Evolutionary conservation across 2,113 vertebrate species (phyloP).

Genomic region (Microcebus murinus): DNA sequence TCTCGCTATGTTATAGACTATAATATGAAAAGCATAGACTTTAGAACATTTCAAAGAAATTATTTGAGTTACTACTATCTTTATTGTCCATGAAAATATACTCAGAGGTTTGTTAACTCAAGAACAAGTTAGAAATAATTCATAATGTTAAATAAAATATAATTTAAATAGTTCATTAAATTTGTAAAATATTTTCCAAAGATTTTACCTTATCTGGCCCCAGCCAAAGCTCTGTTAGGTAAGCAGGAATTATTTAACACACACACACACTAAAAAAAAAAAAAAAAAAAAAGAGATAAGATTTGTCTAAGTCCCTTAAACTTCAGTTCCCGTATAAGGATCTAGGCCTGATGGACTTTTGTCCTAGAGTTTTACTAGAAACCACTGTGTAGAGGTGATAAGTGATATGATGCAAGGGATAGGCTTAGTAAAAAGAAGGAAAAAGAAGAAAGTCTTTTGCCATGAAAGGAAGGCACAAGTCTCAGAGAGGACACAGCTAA

Average conservation of each 20-base stretch:
- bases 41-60: slow-evolving; percentile 14
- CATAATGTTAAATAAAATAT: not conserved
- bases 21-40: not conserved
- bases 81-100: slow-evolving; percentile 40
- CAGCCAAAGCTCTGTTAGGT: not conserved
- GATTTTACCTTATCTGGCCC: not conserved
- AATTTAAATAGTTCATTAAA: not conserved
- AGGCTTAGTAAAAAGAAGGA: not conserved
- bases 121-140: not conserved
- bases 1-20: not conserved
- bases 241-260: slow-evolving; percentile 4
- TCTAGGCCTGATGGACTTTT: not conserved
- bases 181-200: not conserved
- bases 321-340: not conserved
- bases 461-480: not conserved
- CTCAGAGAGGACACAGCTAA: not conserved
- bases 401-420: not conserved
- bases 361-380: not conserved
- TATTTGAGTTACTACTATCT: not conserved
- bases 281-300: too few relatives aligned
- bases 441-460: not conserved
- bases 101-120: slow-evolving; percentile 3
- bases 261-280: too few relatives aligned
- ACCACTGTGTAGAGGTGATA: not conserved
- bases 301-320: not conserved